These are phyloP conservation scores for Syrmaticus mikado DNA, from an alignment of 2,113 vertebrate genomes.

Conservation along the genomic window DNA sequence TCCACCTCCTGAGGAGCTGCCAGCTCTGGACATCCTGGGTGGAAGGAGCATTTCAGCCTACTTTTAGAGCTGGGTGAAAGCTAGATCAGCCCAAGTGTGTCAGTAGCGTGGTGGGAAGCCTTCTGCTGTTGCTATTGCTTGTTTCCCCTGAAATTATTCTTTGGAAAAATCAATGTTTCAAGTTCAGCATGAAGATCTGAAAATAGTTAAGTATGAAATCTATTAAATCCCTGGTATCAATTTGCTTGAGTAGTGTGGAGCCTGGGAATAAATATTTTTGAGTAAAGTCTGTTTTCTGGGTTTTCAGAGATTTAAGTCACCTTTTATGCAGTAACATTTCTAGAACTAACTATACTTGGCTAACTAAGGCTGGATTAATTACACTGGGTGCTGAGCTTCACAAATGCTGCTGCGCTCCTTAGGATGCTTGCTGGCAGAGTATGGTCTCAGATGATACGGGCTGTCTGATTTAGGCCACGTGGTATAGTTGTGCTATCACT, in stretches of 20 bases:
- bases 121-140: neutral
- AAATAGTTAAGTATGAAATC: neutral
- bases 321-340: neutral
- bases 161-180: neutral
- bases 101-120: neutral
- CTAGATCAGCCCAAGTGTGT: neutral
- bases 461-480: neutral
- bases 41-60: neutral
- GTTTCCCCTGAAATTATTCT: neutral
- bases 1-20: neutral
- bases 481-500: neutral
- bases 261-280: neutral
- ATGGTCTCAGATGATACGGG: rapidly evolving
- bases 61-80: neutral
- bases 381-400: too few relatives aligned
- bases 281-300: neutral
- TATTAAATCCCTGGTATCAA: neutral
- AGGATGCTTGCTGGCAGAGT: neutral
- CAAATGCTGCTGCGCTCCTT: too few relatives aligned
- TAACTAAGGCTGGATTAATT: neutral
- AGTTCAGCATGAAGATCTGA: neutral
- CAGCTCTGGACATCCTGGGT: neutral
- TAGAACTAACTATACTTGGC: neutral
- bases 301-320: neutral
- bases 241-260: neutral